A percentile compares a stretch with the other conserved stretches of the same genome.
Evolutionary conservation across 2,113 vertebrate species (phyloP).

Genomic region (Scatophagus argus): DNA sequence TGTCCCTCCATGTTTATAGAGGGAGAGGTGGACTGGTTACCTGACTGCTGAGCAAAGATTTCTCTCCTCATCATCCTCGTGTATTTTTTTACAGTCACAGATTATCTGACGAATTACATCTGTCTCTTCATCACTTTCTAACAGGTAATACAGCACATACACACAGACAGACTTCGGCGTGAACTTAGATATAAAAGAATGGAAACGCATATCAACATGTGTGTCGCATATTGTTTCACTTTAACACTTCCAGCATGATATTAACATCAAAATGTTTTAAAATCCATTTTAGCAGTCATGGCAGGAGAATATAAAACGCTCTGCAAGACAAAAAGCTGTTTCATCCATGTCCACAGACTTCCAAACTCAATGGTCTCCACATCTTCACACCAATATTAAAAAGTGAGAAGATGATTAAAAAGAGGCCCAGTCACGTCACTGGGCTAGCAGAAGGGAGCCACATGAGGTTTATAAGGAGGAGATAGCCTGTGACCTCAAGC

Average conservation of each 20-base stretch:
- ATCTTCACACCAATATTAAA: slow-evolving; percentile 41
- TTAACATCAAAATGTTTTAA: slow-evolving; percentile 36
- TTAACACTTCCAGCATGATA: slow-evolving; percentile 7
- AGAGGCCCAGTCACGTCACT: slow-evolving; percentile 15
- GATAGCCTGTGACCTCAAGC: slow-evolving; percentile 46
- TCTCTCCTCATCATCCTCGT: neutral
- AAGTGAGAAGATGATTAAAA: slow-evolving; percentile 38
- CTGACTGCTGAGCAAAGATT: slow-evolving; percentile 38
- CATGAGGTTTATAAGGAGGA: slow-evolving; percentile 34
- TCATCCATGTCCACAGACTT: slow-evolving; percentile 18
- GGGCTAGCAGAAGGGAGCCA: slow-evolving; percentile 36
- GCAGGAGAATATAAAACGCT: slow-evolving; percentile 28
- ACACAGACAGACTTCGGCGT: neutral
- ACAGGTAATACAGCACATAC: neutral
- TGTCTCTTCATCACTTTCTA: neutral
- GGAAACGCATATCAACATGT: slow-evolving; percentile 25
- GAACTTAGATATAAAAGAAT: slow-evolving; percentile 17
- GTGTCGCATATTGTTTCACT: slow-evolving; percentile 5
- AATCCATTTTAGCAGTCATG: slow-evolving; percentile 17
- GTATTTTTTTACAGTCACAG: slow-evolving; percentile 3
- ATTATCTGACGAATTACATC: neutral
- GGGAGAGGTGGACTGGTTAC: slow-evolving; percentile 50
- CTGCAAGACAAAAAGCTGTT: slow-evolving; percentile 1
- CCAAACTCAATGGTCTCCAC: slow-evolving; percentile 15
- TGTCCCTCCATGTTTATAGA: slow-evolving; percentile 80